Conservation (phyloP, 2,113 vertebrate genomes). For the Grantiella picta region DNA sequence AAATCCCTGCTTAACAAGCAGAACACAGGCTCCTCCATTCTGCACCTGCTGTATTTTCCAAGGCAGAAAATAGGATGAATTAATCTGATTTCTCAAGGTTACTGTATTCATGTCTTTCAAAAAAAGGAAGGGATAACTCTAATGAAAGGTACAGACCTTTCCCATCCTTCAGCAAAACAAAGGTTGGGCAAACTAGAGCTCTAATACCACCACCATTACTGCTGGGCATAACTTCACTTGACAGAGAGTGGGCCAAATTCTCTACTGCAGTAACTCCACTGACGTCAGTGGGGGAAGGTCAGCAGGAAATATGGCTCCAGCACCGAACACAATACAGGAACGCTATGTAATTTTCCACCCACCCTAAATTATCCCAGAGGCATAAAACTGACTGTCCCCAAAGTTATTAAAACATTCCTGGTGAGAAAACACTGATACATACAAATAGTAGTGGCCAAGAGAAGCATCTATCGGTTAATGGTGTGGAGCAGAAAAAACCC, state of each 20-base stretch:
- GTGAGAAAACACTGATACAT: background rate
- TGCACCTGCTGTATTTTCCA: background rate
- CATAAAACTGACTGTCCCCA: background rate
- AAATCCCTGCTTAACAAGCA: conserved; percentile 22
- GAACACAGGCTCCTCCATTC: background rate
- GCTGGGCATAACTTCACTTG: background rate
- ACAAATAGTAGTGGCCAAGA: background rate
- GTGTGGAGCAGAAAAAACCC: background rate
- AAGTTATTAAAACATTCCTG: background rate
- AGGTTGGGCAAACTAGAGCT: background rate
- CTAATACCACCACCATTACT: background rate
- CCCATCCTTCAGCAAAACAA: background rate
- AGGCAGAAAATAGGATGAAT: conserved; percentile 6
- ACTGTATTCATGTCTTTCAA: background rate
- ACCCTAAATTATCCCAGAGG: background rate
- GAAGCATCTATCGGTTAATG: background rate
- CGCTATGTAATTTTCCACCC: conserved; percentile 6
- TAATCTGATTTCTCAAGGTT: background rate
- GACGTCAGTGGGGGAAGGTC: conserved; percentile 42
- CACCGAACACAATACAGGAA: background rate
- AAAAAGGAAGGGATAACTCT: background rate
- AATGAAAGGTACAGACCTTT: background rate
- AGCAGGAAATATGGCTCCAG: background rate
- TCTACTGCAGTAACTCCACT: background rate
- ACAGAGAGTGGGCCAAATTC: background rate